phyloP scores from a whole-genome alignment of 2,888 invertebrate species.

The Congeria kusceri region DNA sequence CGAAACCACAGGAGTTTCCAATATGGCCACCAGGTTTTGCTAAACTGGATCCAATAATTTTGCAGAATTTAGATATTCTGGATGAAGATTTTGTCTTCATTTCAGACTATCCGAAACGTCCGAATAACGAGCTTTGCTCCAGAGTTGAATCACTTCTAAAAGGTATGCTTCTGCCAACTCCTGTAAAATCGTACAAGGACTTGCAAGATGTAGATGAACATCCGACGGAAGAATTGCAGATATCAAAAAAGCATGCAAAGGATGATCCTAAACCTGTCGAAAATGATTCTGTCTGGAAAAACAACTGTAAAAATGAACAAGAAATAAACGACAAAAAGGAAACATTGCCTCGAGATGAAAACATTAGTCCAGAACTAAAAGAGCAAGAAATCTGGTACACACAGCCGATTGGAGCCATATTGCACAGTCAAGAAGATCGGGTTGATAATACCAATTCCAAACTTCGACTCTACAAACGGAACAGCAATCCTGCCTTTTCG shows the following conservation, averaged over 20 bases:
- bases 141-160: constrained; percentile 72
- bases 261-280: constrained; percentile 7
- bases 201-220: constrained; percentile 52
- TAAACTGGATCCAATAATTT: constrained; percentile 37
- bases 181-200: constrained; percentile 59
- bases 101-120: constrained; percentile 33
- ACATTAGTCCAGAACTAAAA: constrained; percentile 72
- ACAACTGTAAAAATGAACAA: not conserved
- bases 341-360: constrained; percentile 39
- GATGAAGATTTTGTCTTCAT: constrained; percentile 27
- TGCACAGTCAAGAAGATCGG: constrained; percentile 56
- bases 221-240: constrained; percentile 30
- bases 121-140: constrained; percentile 66
- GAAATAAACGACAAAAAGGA: not conserved
- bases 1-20: constrained; percentile 6
- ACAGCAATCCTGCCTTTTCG: constrained; percentile 66
- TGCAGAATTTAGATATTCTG: constrained; percentile 21
- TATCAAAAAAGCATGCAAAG: constrained; percentile 17
- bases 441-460: constrained; percentile 54
- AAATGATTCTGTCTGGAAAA: not conserved
- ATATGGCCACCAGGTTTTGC: constrained; percentile 57
- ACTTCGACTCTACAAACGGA: constrained; percentile 73
- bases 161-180: constrained; percentile 66
- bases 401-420: constrained; percentile 73
- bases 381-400: constrained; percentile 80